A percentile compares a stretch with the other conserved stretches of the same genome.
Evolutionary conservation across 2,113 vertebrate genomes (phyloP).

Genomic region (Siniperca chuatsi): DNA sequence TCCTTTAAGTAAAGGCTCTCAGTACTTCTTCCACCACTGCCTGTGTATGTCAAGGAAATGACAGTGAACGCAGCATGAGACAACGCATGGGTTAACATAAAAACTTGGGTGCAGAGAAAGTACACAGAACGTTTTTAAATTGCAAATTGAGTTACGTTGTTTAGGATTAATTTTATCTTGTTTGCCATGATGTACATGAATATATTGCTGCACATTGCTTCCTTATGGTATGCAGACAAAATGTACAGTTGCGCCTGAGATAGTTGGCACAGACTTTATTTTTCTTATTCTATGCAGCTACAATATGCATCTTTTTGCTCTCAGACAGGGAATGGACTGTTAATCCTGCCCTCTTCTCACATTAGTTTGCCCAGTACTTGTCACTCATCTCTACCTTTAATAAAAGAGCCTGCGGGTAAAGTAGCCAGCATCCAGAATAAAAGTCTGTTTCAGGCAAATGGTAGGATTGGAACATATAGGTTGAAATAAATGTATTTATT

Average conservation of each 20-base stretch:
- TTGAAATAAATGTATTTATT: background rate
- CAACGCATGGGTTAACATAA: background rate
- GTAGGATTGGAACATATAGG: background rate
- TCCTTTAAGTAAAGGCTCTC: background rate
- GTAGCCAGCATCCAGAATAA: background rate
- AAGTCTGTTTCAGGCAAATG: background rate
- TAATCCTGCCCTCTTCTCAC: background rate
- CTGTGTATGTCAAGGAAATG: background rate
- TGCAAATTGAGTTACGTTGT: background rate
- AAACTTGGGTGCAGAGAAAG: background rate
- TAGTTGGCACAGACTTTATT: slow-evolving; percentile 17
- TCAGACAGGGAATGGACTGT: background rate
- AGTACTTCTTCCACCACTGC: background rate
- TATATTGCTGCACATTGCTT: background rate
- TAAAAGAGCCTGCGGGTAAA: background rate
- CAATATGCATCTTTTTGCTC: background rate
- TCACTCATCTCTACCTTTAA: background rate
- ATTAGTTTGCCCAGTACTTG: background rate
- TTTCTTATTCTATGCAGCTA: background rate
- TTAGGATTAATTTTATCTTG: background rate
- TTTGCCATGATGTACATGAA: background rate
- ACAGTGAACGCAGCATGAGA: background rate
- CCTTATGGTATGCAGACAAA: background rate
- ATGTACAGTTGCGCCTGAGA: background rate
- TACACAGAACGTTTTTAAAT: background rate